Conservation (phyloP, 35 echinoderm and acorn worm species). For the Nesometra sesokonis region DNA sequence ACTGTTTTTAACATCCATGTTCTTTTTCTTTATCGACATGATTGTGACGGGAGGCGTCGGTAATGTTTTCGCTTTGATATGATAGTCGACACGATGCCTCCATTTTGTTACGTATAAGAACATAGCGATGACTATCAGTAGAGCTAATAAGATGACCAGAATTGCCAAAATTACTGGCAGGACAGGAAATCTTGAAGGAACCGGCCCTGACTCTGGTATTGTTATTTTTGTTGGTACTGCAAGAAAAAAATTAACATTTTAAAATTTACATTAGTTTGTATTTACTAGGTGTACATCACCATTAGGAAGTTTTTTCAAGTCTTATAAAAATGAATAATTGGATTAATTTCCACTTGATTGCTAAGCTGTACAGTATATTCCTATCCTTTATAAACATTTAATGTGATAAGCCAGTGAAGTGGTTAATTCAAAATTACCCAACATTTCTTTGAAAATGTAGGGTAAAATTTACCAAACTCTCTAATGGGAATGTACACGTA, state of each 20-base stretch:
- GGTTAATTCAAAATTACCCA: no score
- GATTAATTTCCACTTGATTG: no score
- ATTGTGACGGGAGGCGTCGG: slow-evolving; percentile 12
- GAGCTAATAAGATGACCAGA: slow-evolving; percentile 54
- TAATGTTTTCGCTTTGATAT: slow-evolving; percentile 55
- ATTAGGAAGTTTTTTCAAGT: no score
- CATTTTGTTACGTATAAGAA: slow-evolving; percentile 64
- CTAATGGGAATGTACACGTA: no score
- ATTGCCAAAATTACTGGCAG: slow-evolving; percentile 44
- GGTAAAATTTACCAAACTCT: no score
- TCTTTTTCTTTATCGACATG: slow-evolving; percentile 68
- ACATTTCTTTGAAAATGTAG: no score
- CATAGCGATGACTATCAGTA: slow-evolving; percentile 52
- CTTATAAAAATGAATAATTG: no score
- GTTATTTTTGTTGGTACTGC: not conserved
- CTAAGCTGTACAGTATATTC: no score
- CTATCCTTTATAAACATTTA: no score
- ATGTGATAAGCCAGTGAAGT: no score
- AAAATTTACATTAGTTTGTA: no score
- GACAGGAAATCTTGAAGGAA: slow-evolving; percentile 3
- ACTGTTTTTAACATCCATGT: slow-evolving; percentile 58
- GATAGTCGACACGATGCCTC: slow-evolving; percentile 69
- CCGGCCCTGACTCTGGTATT: not conserved
- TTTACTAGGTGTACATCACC: no score
- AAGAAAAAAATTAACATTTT: not conserved